Conservation (phyloP, 2,113 vertebrate genomes). For the Sardina pilchardus region DNA sequence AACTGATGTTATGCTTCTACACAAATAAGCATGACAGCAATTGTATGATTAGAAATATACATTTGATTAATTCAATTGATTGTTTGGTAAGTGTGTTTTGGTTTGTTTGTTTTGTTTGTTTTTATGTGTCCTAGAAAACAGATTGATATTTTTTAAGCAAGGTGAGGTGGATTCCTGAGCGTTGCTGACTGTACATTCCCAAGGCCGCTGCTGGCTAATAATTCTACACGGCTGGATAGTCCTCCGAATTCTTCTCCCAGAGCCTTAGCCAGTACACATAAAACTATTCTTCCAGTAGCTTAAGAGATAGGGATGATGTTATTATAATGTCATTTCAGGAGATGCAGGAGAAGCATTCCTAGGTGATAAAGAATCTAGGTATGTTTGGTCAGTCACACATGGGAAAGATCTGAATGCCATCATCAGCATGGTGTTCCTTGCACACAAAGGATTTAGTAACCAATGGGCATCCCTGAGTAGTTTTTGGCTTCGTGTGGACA, state of each 20-base stretch:
- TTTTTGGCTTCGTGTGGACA: neutral
- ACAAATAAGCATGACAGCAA: too few relatives aligned
- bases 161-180: neutral
- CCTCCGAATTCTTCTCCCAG: neutral
- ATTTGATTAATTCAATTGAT: too few relatives aligned
- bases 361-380: neutral
- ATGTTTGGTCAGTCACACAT: neutral
- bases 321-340: neutral
- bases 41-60: too few relatives aligned
- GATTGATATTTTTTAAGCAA: neutral
- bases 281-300: neutral
- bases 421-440: neutral
- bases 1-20: too few relatives aligned
- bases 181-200: neutral
- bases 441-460: neutral
- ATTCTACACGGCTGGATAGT: neutral
- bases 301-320: neutral
- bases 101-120: neutral
- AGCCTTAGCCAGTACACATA: neutral
- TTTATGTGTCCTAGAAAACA: neutral
- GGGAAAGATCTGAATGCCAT: neutral
- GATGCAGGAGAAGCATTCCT: neutral
- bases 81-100: neutral
- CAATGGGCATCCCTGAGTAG: neutral
- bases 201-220: neutral